A percentile compares a stretch with the other conserved stretches of the same genome.
These are phyloP conservation scores for Platycercus adscitus DNA, from an alignment of 2,113 vertebrate species.

Conservation along the genomic window DNA sequence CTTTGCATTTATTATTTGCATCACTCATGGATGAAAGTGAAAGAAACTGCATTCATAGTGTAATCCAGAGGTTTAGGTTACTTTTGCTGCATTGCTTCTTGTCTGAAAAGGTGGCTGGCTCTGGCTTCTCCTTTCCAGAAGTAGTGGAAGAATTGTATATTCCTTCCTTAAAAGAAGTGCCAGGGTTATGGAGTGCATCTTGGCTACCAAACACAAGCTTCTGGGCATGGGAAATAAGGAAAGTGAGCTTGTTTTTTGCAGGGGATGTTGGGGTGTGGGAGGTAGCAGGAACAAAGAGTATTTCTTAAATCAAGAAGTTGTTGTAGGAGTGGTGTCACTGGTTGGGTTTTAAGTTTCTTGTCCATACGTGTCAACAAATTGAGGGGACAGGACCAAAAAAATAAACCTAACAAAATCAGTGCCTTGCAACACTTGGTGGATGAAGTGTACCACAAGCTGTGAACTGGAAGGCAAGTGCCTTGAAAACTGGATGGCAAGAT, in stretches of 20 bases:
- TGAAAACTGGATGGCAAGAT: not conserved
- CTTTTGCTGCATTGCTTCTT: not conserved
- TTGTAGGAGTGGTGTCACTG: not conserved
- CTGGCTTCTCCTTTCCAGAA: not conserved
- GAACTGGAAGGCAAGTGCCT: not conserved
- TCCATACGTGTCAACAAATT: not conserved
- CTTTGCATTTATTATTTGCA: not conserved
- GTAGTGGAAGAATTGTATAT: not conserved
- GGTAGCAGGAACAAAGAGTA: not conserved
- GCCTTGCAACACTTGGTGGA: not conserved
- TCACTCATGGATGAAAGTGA: rapidly evolving
- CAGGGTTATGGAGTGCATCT: not conserved
- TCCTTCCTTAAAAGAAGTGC: not conserved
- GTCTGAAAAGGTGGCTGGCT: not conserved
- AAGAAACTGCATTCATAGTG: not conserved
- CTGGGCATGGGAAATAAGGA: not conserved
- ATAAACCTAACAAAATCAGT: not conserved
- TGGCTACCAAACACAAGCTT: not conserved
- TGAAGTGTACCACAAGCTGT: not conserved
- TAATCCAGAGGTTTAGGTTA: not conserved
- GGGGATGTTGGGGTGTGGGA: not conserved
- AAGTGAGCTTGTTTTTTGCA: not conserved
- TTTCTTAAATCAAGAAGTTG: not conserved
- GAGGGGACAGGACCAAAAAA: not conserved
- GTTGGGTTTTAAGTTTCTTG: not conserved